phyloP scores from a whole-genome alignment of 1,140 invertebrate species.

The Drepana arcuata region DNA sequence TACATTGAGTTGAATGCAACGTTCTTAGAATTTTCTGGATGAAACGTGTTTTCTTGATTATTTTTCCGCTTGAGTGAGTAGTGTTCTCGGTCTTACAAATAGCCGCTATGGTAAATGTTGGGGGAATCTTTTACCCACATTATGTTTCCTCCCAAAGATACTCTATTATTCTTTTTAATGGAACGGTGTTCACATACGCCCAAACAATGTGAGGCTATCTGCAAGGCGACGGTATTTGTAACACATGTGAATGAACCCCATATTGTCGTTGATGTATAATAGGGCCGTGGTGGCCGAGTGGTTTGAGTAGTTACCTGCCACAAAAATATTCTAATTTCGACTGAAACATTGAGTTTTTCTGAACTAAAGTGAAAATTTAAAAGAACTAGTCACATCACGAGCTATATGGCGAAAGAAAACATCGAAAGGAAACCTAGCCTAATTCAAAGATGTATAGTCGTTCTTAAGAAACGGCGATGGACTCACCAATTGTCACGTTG shows the following conservation, averaged over 20 bases:
- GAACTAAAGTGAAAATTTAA: too few relatives aligned
- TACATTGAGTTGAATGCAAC: too few relatives aligned
- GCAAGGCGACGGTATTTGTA: constrained; percentile 24
- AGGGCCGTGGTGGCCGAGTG: too few relatives aligned
- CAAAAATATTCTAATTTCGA: neutral
- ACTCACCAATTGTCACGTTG: too few relatives aligned
- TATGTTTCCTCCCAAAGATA: constrained; percentile 44
- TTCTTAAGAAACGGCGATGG: too few relatives aligned
- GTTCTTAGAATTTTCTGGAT: too few relatives aligned
- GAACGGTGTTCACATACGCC: constrained; percentile 41
- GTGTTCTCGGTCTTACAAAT: constrained; percentile 61
- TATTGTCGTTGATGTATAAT: neutral
- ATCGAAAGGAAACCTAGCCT: too few relatives aligned
- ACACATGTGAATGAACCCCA: constrained; percentile 10
- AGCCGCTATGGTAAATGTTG: constrained; percentile 42
- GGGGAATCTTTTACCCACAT: constrained; percentile 44
- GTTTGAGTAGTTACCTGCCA: too few relatives aligned
- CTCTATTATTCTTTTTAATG: constrained; percentile 59
- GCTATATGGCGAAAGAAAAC: too few relatives aligned
- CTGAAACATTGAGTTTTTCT: neutral
- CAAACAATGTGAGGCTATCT: constrained; percentile 41
- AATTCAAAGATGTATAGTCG: too few relatives aligned
- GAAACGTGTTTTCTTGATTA: constrained; percentile 43
- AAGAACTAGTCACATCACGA: too few relatives aligned
- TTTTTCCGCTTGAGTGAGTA: constrained; percentile 55